Evolutionary conservation across 1,140 invertebrate genomes (phyloP), one percentile per base, ranked within the genome.

Genomic region (Pseudoatta argentina): DNA sequence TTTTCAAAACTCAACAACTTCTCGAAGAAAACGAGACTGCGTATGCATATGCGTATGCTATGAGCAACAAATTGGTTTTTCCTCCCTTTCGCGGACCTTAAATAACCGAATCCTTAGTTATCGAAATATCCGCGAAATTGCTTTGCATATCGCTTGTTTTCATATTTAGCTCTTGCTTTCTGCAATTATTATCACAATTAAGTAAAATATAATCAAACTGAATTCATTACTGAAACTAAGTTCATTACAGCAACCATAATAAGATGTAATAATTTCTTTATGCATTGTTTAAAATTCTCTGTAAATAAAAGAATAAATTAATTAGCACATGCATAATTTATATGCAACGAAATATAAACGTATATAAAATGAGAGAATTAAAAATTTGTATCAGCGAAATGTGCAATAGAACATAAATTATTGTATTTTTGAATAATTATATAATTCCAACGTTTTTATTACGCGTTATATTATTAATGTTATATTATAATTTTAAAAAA

Each of bases 1-100:
- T 83, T 89, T 90, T 86, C 86, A 85, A 90, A 69, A 81, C 64
- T 55, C 34, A 55, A 86, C 10, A 39, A 81, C 14, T 86, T 30
- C 76, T 86, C 63, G 63, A 59, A 86, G 51, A 8, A 86, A 67
- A 81, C 63, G 75, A 81, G 64, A 27, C 8, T 12, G 16, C 66
- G 55, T 48, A 18, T 18, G 34, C 51, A 27, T n/a, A 16, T 57
- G 34, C 51, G 44, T n/a, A 16, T 57, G 24, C 34, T 48, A 14
- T n/a, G 44, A 44, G 34, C 44, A 61, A 64, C 73, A 85, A 85
- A 85, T 85, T 78, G 61, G 6, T 85, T 85, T 78, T 57, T 6
- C 34, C 79, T 30, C 12, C 53, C 16, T 59, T 48, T 44, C 69
- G 18, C 34, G 30, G 57, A 30, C 12, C 34, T 53, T 44, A 73